These are phyloP conservation scores for Pristionchus entomophagus DNA, from an alignment of 2,888 invertebrate species.

Conservation along the genomic window DNA sequence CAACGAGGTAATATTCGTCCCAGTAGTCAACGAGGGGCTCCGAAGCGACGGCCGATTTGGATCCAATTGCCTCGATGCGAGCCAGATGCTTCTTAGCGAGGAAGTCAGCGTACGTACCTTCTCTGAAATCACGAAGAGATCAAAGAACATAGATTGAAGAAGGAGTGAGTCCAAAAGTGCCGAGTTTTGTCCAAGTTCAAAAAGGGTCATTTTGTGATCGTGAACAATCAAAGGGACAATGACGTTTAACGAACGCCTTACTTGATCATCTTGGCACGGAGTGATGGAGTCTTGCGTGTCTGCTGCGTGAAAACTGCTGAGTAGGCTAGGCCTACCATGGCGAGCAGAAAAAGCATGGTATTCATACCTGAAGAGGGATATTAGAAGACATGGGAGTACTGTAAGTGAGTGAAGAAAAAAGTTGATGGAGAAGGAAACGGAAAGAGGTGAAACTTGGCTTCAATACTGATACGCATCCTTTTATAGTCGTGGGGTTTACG, in stretches of 20 bases:
- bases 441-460: not conserved
- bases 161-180: no score
- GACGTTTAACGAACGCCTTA: no score
- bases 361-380: slow-evolving; percentile 33
- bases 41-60: not conserved
- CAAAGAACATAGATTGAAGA: no score
- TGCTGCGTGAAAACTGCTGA: slow-evolving; percentile 57
- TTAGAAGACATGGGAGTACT: no score
- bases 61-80: not conserved
- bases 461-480: slow-evolving; percentile 1
- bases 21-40: not conserved
- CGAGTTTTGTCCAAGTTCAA: no score
- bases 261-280: slow-evolving; percentile 58
- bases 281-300: slow-evolving; percentile 55
- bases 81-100: not conserved
- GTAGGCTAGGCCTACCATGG: slow-evolving; percentile 59
- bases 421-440: not conserved
- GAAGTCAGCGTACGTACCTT: not conserved
- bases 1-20: not conserved
- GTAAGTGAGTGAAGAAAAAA: not conserved
- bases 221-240: no score
- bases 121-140: not conserved
- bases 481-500: not conserved
- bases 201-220: no score
- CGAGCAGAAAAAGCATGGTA: slow-evolving; percentile 55